These are phyloP conservation scores for Sceloporus tristichus DNA, from an alignment of 2,113 vertebrate species.

Conservation along the genomic window DNA sequence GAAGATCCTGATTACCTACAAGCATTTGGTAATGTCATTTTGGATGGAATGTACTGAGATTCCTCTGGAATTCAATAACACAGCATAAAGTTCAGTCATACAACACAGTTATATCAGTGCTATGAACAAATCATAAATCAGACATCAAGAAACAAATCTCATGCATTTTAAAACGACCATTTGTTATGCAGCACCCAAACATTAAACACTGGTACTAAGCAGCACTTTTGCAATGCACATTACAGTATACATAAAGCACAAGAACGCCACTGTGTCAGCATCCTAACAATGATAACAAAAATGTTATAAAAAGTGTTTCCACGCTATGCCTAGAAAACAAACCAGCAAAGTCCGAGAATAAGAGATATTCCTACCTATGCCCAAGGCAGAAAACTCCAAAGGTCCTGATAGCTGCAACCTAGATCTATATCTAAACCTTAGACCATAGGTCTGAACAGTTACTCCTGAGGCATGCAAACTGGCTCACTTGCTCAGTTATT, in stretches of 20 bases:
- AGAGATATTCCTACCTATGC: neutral
- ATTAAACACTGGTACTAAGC: neutral
- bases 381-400: rapidly evolving
- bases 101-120: neutral
- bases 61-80: neutral
- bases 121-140: neutral
- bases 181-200: neutral
- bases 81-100: constrained; percentile 49
- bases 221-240: neutral
- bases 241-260: neutral
- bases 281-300: neutral
- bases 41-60: neutral
- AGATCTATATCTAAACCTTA: neutral
- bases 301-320: neutral
- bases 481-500: neutral
- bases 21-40: neutral
- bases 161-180: neutral
- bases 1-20: neutral
- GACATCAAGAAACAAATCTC: neutral
- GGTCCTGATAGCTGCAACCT: neutral
- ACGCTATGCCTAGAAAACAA: neutral
- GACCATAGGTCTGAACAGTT: neutral
- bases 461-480: neutral
- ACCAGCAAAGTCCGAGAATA: neutral
- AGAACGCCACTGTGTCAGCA: neutral